phyloP scores from a whole-genome alignment of 2,888 invertebrate genomes.

The Acanthacorydalis orientalis region DNA sequence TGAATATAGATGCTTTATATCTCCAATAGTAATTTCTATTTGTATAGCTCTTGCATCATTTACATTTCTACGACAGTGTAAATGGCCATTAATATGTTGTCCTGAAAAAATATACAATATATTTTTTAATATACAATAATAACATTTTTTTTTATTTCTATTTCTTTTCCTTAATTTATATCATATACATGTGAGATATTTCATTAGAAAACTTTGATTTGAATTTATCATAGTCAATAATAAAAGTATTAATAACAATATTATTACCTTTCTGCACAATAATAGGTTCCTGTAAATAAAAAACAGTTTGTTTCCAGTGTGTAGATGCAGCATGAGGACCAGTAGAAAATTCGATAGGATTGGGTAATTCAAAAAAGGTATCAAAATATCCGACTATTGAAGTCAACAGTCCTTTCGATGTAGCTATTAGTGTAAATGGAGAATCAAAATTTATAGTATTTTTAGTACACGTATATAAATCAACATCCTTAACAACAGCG shows the following conservation, averaged over 20 bases:
- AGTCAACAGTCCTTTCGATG: conserved; percentile 50
- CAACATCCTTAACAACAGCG: conserved; percentile 48
- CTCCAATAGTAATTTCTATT: no score
- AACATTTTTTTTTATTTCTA: no score
- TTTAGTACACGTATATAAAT: conserved; percentile 56
- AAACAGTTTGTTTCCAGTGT: conserved; percentile 92
- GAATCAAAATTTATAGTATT: conserved; percentile 56
- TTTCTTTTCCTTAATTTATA: no score
- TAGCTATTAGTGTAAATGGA: conserved; percentile 47
- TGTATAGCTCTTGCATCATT: no score
- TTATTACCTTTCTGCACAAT: conserved; percentile 48
- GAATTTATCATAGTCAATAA: no score
- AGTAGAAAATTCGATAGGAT: conserved; percentile 55
- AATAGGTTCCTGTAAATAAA: conserved; percentile 61
- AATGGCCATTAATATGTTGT: no score
- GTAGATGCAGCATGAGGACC: conserved; percentile 58
- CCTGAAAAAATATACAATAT: no score
- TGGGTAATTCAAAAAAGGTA: conserved; percentile 60
- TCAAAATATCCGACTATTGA: conserved; percentile 86
- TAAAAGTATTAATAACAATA: conserved; percentile 10
- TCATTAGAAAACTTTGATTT: no score
- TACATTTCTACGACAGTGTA: no score
- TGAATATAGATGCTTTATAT: no score
- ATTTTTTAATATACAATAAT: no score
- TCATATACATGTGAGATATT: no score